Conservation (phyloP, 2,113 vertebrate genomes). For the Megatriorchis doriae region DNA sequence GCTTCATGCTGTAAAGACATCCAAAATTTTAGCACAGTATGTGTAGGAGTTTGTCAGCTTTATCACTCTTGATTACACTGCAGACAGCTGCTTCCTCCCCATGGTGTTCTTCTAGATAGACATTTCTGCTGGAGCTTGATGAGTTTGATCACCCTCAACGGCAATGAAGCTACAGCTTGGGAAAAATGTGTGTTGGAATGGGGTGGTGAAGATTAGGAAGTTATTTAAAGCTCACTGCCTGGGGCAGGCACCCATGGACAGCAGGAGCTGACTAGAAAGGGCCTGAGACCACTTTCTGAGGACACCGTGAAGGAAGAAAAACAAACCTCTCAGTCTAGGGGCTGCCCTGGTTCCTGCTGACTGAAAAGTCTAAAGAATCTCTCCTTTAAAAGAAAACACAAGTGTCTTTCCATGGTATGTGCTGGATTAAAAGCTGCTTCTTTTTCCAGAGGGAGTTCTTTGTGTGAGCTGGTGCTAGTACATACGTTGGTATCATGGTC, state of each 20-base stretch:
- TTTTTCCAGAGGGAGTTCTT: not conserved
- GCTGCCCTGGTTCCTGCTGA: not conserved
- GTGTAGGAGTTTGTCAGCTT: not conserved
- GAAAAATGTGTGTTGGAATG: not conserved
- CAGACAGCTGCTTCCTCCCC: not conserved
- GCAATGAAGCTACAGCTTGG: not conserved
- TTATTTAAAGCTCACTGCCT: slow-evolving; percentile 4
- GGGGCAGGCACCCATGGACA: not conserved
- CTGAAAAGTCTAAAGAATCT: not conserved
- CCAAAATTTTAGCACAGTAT: not conserved
- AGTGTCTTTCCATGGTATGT: not conserved
- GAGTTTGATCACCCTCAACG: not conserved
- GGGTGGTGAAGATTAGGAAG: not conserved
- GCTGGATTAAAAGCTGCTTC: not conserved
- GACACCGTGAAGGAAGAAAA: not conserved
- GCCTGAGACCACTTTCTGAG: not conserved
- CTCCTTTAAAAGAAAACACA: not conserved
- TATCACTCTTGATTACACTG: not conserved
- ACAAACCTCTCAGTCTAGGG: not conserved
- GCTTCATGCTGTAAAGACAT: not conserved
- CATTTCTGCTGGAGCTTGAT: not conserved
- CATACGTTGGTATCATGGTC: not conserved
- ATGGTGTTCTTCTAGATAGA: not conserved
- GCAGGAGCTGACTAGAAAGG: not conserved
- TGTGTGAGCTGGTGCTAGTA: not conserved